A percentile compares a stretch with the other conserved stretches of the same genome.
Evolutionary conservation across 2,797 vertebrate species (phyloP).

Genomic region (Picus viridis): DNA sequence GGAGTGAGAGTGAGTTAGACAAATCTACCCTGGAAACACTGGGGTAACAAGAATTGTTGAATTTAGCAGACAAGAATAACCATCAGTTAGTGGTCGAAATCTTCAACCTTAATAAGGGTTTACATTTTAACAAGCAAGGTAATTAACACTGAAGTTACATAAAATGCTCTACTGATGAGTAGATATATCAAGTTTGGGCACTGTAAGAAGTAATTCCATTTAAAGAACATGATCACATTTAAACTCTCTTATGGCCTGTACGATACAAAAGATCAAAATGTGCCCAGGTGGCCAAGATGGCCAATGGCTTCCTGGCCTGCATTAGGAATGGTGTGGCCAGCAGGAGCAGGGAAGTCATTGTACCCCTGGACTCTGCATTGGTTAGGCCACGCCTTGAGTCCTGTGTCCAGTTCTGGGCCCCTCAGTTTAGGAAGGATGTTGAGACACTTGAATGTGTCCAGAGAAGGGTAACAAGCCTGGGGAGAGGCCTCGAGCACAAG

Average conservation of each 20-base stretch:
- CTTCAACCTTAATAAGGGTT: neutral
- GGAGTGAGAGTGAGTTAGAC: neutral
- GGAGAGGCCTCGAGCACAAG: too few species aligned
- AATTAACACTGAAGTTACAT: neutral
- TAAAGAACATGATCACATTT: neutral
- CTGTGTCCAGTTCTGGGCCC: too few species aligned
- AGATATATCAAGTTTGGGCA: neutral
- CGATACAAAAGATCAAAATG: neutral
- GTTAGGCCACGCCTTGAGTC: too few species aligned
- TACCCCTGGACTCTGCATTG: too few species aligned
- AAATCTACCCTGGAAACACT: neutral
- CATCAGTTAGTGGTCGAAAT: neutral
- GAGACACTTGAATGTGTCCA: too few species aligned
- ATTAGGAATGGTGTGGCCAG: too few species aligned
- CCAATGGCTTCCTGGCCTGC: too few species aligned
- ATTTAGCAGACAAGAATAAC: neutral
- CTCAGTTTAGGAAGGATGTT: too few species aligned
- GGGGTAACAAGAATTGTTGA: neutral
- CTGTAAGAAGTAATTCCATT: neutral
- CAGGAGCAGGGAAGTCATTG: too few species aligned
- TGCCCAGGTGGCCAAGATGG: too few species aligned
- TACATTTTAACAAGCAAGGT: neutral
- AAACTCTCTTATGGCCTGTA: neutral
- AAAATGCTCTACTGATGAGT: neutral
- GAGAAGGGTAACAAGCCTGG: too few species aligned